Evolutionary conservation across 2,797 vertebrate species (phyloP).

Genomic region (Luscinia megarhynchos): DNA sequence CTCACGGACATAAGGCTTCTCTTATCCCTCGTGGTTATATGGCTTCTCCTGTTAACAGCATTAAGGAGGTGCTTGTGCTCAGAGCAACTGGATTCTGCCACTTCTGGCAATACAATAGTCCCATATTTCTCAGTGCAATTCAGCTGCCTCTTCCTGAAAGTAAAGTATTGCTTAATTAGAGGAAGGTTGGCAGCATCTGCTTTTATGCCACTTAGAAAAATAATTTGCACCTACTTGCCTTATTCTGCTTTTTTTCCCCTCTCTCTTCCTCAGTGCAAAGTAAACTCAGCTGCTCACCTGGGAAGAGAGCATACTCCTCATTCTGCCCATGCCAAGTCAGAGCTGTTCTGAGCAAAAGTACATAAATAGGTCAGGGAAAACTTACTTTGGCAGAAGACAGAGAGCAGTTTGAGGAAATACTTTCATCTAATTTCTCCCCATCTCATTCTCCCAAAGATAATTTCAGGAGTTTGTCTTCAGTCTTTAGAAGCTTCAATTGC

Average conservation of each 20-base stretch:
- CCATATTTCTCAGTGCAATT: background rate
- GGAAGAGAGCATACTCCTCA: background rate
- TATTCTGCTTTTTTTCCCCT: background rate
- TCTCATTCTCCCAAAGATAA: background rate
- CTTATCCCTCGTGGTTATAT: background rate
- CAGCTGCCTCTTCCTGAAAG: background rate
- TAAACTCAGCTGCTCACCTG: slow-evolving; percentile 22
- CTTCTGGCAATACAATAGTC: background rate
- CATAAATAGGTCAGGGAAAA: slow-evolving; percentile 29
- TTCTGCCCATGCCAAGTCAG: background rate
- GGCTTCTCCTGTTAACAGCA: background rate
- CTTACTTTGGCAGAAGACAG: slow-evolving; percentile 15
- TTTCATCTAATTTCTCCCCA: background rate
- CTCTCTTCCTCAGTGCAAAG: background rate
- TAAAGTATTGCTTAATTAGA: background rate
- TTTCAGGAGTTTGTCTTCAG: background rate
- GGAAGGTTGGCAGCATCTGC: background rate
- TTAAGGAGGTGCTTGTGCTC: background rate
- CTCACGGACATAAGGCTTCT: background rate
- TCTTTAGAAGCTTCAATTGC: background rate
- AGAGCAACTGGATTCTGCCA: background rate
- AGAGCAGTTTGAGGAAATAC: slow-evolving; percentile 35
- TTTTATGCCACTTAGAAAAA: background rate
- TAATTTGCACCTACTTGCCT: background rate
- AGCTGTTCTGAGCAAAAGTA: background rate